phyloP scores from a whole-genome alignment of 1,140 invertebrate genomes.

The Cepaea nemoralis region DNA sequence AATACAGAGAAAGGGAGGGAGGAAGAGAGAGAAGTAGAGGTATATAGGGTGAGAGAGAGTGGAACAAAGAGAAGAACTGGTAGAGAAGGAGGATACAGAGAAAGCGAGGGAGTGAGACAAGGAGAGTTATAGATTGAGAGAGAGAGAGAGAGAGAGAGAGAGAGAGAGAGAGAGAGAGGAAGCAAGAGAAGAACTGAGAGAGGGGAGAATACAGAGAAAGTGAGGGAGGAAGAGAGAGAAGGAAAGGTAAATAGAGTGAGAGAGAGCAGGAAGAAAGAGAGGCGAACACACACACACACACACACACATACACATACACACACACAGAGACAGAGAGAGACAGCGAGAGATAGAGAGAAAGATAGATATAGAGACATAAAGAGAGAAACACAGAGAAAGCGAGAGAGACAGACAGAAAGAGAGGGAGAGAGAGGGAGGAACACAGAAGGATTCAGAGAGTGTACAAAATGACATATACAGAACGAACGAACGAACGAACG shows the following conservation, averaged over 20 bases:
- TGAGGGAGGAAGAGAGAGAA: not conserved
- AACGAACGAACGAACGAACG: too few relatives aligned
- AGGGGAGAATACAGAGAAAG: conserved; percentile 10
- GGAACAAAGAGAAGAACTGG: not conserved
- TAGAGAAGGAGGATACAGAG: not conserved
- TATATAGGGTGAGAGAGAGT: not conserved
- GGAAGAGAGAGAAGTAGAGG: not conserved
- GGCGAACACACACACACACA: not conserved
- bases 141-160: not conserved
- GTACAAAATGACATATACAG: too few relatives aligned
- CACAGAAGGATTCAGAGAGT: not conserved
- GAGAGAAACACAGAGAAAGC: too few relatives aligned
- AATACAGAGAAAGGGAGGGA: not conserved
- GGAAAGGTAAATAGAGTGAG: not conserved
- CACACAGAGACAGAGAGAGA: not conserved
- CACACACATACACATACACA: not conserved
- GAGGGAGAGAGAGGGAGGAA: too few relatives aligned
- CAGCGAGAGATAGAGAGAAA: conserved; percentile 12
- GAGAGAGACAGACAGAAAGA: not conserved
- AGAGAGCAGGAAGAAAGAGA: conserved; percentile 3
- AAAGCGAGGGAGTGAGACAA: not conserved
- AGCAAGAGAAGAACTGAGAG: not conserved
- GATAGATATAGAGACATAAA: conserved; percentile 2
- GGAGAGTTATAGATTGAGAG: not conserved
- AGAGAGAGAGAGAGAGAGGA: not conserved